These are phyloP conservation scores for Tetanocera ferruginea DNA, from an alignment of 2,888 invertebrate species.

Conservation along the genomic window DNA sequence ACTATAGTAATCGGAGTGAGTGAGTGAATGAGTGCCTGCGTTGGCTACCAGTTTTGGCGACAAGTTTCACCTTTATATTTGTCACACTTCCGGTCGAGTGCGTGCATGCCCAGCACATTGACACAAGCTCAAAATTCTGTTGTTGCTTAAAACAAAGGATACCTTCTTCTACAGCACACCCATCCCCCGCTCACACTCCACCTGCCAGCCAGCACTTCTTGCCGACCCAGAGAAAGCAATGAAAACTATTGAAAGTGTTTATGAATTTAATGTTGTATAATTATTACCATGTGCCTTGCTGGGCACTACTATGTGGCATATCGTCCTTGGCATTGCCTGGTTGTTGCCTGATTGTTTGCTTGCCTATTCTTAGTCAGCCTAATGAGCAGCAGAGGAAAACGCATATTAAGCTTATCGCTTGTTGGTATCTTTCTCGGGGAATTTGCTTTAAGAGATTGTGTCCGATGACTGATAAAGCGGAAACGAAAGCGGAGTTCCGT, in stretches of 20 bases:
- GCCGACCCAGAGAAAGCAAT: slow-evolving; percentile 27
- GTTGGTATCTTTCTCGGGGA: slow-evolving; percentile 45
- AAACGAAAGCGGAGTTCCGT: background rate
- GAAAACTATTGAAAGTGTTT: slow-evolving; percentile 63
- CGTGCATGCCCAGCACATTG: slow-evolving; percentile 6
- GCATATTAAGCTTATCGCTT: slow-evolving; percentile 60
- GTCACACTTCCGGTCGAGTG: slow-evolving; percentile 49
- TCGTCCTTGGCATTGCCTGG: background rate
- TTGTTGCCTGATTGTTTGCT: slow-evolving; percentile 17
- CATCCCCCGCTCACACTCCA: too few species aligned
- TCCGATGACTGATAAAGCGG: background rate
- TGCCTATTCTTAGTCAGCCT: slow-evolving; percentile 45
- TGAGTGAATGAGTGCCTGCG: background rate
- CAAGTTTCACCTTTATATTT: slow-evolving; percentile 56
- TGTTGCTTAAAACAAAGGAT: background rate
- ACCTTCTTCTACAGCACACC: background rate
- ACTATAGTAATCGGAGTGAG: background rate
- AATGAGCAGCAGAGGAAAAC: slow-evolving; percentile 64
- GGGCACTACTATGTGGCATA: background rate
- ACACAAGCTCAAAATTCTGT: background rate
- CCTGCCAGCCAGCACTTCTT: background rate
- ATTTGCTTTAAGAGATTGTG: background rate
- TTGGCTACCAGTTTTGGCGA: slow-evolving; percentile 19
- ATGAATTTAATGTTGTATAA: slow-evolving; percentile 59
- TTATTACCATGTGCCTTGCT: slow-evolving; percentile 54